phyloP scores from a whole-genome alignment of 1,140 invertebrate genomes.

The Drosophila bipectinata region DNA sequence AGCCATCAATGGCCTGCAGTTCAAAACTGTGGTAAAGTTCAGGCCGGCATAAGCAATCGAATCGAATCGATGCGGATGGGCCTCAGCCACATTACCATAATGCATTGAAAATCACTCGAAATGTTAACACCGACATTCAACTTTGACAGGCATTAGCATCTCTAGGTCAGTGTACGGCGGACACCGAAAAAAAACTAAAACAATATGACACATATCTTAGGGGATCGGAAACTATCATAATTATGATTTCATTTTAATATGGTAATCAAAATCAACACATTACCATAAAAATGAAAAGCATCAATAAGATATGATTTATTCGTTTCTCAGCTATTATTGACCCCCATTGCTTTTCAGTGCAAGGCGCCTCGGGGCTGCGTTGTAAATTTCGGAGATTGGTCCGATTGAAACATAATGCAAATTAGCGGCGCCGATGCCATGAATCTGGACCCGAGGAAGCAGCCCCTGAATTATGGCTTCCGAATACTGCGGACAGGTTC shows the following conservation, averaged over 20 bases:
- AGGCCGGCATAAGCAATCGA: constrained; percentile 41
- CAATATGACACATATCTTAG: not conserved
- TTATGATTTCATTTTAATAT: not conserved
- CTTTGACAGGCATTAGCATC: constrained; percentile 71
- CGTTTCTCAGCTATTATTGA: not conserved
- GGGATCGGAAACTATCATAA: not conserved
- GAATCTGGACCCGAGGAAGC: constrained; percentile 35
- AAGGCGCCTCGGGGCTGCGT: not conserved
- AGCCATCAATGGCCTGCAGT: constrained; percentile 35
- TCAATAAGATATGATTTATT: constrained; percentile 2
- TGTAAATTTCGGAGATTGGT: constrained; percentile 34
- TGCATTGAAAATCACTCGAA: constrained; percentile 57
- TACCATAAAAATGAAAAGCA: not conserved
- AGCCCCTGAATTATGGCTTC: constrained; percentile 50
- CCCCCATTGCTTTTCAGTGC: constrained; percentile 1
- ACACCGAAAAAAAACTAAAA: not conserved
- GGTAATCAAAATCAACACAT: not conserved
- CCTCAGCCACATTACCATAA: constrained; percentile 31
- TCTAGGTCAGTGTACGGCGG: constrained; percentile 57
- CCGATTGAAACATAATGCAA: constrained; percentile 58
- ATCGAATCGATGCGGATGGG: constrained; percentile 22
- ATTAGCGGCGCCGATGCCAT: constrained; percentile 18
- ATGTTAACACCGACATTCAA: constrained; percentile 71
- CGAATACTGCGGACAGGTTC: constrained; percentile 17
- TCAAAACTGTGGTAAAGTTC: constrained; percentile 64